Evolutionary conservation across 92 coral and sea anemone genomes (phyloP).

Genomic region (Epizoanthus illoricatus): DNA sequence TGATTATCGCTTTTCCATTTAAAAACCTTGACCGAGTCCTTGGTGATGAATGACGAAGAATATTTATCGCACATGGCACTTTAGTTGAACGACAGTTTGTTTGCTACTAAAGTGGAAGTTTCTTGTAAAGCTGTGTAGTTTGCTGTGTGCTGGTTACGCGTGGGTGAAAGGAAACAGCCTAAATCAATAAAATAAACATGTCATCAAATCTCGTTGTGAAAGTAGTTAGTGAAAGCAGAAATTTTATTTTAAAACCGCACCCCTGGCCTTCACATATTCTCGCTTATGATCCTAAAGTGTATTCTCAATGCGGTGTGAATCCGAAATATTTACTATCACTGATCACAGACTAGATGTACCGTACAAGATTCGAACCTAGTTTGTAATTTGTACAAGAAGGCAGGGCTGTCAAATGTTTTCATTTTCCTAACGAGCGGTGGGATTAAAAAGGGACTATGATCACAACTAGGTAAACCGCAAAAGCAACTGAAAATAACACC

Average conservation of each 20-base stretch:
- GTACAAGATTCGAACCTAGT: background rate
- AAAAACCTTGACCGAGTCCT: background rate
- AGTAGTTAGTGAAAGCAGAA: background rate
- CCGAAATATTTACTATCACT: too few species aligned
- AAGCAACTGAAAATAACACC: background rate
- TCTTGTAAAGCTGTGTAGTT: too few species aligned
- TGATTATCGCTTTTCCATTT: background rate
- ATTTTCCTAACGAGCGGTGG: background rate
- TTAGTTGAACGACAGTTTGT: too few species aligned
- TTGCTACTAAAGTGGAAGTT: too few species aligned
- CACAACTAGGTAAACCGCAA: conserved; percentile 11
- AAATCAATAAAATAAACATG: conserved; percentile 30
- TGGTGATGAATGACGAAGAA: background rate
- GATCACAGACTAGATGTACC: too few species aligned
- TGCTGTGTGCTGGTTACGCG: too few species aligned
- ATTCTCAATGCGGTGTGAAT: too few species aligned
- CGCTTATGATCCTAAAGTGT: background rate
- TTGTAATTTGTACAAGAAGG: background rate
- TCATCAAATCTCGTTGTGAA: conserved; percentile 15
- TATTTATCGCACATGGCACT: background rate
- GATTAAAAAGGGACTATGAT: background rate
- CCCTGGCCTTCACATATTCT: background rate
- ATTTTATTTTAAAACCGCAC: too few species aligned
- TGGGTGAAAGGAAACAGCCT: conserved; percentile 6
- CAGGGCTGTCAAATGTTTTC: conserved; percentile 5